These are phyloP conservation scores for Halcyon leucocephala DNA, from an alignment of 2,797 vertebrate genomes.

Conservation along the genomic window DNA sequence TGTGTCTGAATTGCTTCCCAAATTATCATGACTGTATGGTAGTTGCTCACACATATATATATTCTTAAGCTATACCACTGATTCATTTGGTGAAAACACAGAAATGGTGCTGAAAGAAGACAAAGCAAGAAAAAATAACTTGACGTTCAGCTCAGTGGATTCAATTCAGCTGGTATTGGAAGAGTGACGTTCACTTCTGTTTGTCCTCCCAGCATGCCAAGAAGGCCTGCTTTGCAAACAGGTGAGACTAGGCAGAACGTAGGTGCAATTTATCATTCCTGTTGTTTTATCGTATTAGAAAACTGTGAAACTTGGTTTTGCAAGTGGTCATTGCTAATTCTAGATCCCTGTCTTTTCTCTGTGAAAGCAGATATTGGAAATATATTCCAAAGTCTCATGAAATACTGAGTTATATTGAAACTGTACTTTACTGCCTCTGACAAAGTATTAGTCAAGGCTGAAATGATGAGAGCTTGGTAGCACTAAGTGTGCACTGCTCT, in stretches of 20 bases:
- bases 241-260: background rate
- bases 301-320: background rate
- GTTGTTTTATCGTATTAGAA: background rate
- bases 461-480: background rate
- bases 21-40: background rate
- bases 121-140: background rate
- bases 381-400: background rate
- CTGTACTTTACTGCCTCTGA: background rate
- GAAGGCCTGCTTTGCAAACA: background rate
- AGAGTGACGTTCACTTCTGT: background rate
- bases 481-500: background rate
- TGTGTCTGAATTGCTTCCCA: background rate
- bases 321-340: background rate
- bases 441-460: constrained; percentile 12
- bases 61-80: background rate
- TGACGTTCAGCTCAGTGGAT: background rate
- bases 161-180: background rate
- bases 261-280: background rate
- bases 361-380: background rate
- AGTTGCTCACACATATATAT: background rate
- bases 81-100: background rate
- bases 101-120: background rate
- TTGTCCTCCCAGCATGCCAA: background rate
- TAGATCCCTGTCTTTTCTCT: background rate
- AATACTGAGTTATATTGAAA: background rate